Base-by-base conservation (phyloP, 2,113 vertebrate species). In the Excalfactoria chinensis region DNA sequence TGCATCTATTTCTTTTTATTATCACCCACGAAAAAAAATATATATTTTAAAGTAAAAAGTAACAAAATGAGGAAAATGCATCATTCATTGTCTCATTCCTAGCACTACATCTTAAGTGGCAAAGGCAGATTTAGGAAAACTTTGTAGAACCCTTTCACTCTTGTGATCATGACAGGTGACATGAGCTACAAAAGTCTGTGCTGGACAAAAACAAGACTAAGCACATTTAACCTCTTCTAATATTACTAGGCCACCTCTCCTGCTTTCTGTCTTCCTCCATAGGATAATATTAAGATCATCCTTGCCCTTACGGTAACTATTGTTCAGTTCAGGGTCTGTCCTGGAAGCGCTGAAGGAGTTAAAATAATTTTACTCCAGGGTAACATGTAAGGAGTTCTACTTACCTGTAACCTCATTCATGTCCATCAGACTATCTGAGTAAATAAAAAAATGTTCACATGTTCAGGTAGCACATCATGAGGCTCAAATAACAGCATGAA, bases 401-500 rank as follows among this genome's bases (percentile, higher is more conserved):
- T 60, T 55, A 12, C 30, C 32, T 51, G 7, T 78, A 84, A 78
- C 4, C 1, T 11, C n/a, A 32, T 70, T 84, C 18, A 16, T 2
- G 46, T 74, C 13, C 23, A 15, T 64, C 56, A 46, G 34, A 60
- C 13, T 71, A n/a, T 58, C 28, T 46, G 53, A 71, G 21, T 56
- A 26, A 11, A 22, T 76, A 13, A 56, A 44, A 21, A 11, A 53
- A 44, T 81, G 40, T 44, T 34, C 9, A 44, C 37, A 10, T 60
- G 14, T 43, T 91, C 86, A 46, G 40, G 15, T 49, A 83, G 19
- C 74, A 53, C 0, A 2, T 82, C 26, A 32, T 25, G 62, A 72
- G 30, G 63, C 48, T 64, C 34, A 92, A 86, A 82, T 34, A 91
- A 53, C 67, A 88, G 35, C 64, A 53, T 43, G 44, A 91, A 88